Base-by-base conservation (phyloP, 2,888 invertebrate genomes). In the Kryphioiulus occultus region DNA sequence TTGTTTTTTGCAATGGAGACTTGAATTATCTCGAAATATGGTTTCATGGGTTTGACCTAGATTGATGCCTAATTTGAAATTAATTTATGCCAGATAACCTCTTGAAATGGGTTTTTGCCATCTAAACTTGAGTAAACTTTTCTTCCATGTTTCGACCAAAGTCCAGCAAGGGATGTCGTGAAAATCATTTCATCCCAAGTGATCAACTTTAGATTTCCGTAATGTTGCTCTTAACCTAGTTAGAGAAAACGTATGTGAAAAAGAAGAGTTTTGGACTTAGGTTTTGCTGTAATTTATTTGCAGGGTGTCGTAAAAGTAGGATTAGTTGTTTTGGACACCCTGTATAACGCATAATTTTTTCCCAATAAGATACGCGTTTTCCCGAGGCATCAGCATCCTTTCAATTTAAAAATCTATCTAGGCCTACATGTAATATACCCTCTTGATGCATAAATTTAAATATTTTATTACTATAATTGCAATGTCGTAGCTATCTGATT, bases 31-130 rank as follows among this genome's bases (percentile, higher is more conserved):
- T 68, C 68, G n/a, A 26, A 68, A 68, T 68, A 68, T 68, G 26
- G 68, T 26, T 68, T 26, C 26, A 68, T 26, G 26, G 68, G 68
- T 68, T 26, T 68, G 68, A 2, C 68, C 68, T 59, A 26, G 10
- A 68, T 68, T 26, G 26, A 26, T 68, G 26, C 26, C 68, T 26
- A 68, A 68, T 68, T 68, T 30, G 68, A 68, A 68, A 68, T 68
- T 68, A 68, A 68, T 68, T 68, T 68, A 68, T 68, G 26, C 12
- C 68, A 10, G 68, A 59, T 59, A 59, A 59, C 59, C 59, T 59
- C 22, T n/a, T 59, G 0, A 59, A 59, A 59, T 59, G 22, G 59
- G 59, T 59, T 59, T 59, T 59, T n/a, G n/a, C n/a, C 26, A 26
- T 68, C 59, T 22, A 22, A 68, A 68, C n/a, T 10, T 68, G 26